Conservation (phyloP, 92 coral and sea anemone species). For the Montipora capitata region DNA sequence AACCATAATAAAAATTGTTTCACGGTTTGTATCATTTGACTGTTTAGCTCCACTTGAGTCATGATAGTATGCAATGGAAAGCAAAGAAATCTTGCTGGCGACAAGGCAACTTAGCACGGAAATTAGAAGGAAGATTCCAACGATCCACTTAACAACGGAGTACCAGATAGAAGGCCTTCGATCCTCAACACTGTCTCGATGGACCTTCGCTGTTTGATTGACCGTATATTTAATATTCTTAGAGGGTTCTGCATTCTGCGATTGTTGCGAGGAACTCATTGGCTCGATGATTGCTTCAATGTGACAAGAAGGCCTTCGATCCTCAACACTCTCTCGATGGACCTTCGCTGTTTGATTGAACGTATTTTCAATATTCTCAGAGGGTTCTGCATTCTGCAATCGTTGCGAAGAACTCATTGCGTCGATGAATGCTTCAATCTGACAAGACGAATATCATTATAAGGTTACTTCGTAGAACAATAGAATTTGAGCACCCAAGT, state of each 20-base stretch:
- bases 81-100: slow-evolving; percentile 86
- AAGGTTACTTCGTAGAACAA: too few relatives aligned
- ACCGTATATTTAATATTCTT: too few relatives aligned
- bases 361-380: slow-evolving; percentile 39
- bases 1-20: slow-evolving; percentile 86
- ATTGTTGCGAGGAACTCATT: too few relatives aligned
- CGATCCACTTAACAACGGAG: slow-evolving; percentile 77
- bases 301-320: too few relatives aligned
- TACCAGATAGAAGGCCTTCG: slow-evolving; percentile 83
- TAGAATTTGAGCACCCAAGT: too few relatives aligned
- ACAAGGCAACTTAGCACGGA: slow-evolving; percentile 83
- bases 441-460: too few relatives aligned
- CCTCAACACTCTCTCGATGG: slow-evolving; percentile 63
- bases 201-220: too few relatives aligned
- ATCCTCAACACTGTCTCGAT: too few relatives aligned
- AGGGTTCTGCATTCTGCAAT: slow-evolving; percentile 1
- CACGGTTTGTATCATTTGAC: slow-evolving; percentile 34
- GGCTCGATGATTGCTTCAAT: too few relatives aligned
- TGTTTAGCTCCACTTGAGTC: background rate
- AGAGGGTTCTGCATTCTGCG: too few relatives aligned
- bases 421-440: background rate
- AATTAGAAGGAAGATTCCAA: slow-evolving; percentile 76
- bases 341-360: slow-evolving; percentile 76
- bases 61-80: slow-evolving; percentile 64
- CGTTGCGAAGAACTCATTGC: slow-evolving; percentile 23